Conservation (phyloP, 2,113 vertebrate species). For the Poeciliopsis prolifica region DNA sequence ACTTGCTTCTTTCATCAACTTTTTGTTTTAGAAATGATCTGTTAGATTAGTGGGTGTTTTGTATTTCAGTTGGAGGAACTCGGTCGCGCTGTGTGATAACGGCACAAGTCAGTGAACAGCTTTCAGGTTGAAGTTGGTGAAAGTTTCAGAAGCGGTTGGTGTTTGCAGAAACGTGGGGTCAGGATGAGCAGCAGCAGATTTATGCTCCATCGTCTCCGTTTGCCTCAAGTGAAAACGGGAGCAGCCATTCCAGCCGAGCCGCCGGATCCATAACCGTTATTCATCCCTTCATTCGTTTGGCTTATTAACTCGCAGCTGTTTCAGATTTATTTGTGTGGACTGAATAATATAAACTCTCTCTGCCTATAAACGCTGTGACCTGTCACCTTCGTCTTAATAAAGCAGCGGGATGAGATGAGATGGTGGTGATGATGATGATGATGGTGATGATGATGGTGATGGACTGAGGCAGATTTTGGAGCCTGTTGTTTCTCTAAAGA, state of each 20-base stretch:
- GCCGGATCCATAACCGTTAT: neutral
- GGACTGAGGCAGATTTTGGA: too few relatives aligned
- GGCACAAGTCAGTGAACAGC: too few relatives aligned
- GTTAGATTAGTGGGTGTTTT: too few relatives aligned
- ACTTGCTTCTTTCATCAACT: too few relatives aligned
- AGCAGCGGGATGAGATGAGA: neutral
- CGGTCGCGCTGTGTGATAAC: too few relatives aligned
- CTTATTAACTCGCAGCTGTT: neutral
- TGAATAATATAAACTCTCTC: neutral
- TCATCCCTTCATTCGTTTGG: neutral
- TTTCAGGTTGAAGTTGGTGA: too few relatives aligned
- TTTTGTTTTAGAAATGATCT: too few relatives aligned
- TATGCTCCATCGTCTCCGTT: conserved; percentile 59
- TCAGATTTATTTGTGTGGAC: neutral
- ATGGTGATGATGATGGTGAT: too few relatives aligned
- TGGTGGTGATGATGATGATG: neutral
- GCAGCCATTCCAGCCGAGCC: neutral
- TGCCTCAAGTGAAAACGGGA: conserved; percentile 1
- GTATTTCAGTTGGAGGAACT: too few relatives aligned
- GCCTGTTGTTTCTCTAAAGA: too few relatives aligned
- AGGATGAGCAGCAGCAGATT: conserved; percentile 31
- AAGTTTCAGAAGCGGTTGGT: neutral
- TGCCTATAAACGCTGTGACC: neutral
- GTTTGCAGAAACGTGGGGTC: neutral
- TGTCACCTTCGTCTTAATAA: neutral